Evolutionary conservation across 2,113 vertebrate genomes (phyloP), one percentile per base, ranked within the genome.

Genomic region (Oceanites oceanicus): DNA sequence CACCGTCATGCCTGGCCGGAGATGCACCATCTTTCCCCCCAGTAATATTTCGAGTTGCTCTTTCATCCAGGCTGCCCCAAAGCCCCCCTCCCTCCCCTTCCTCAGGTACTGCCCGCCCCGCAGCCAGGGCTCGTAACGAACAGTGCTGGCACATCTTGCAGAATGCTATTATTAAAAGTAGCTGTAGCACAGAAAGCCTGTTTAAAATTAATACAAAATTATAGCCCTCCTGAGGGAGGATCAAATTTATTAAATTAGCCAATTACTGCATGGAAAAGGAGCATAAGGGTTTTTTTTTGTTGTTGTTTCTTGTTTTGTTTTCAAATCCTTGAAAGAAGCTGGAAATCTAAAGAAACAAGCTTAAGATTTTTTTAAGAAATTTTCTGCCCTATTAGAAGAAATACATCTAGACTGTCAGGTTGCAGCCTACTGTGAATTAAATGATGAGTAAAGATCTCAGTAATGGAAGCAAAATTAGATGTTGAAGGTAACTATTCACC

Each of bases 261-360:
- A 56, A 36, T 83, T 62, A 56, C 49, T 86, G 72, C 21, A 21
- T 61, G 65, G 45, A 63, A 40, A 73, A 47, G 65, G 49, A 32
- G 15, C 59, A 30, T 0, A 2, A 65, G 56, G 56, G 62, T 25
- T 1, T 29, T 63, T 5, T 63, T 62, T 55, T 77, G 44, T 68
- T 88, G 70, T 62, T 73, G 45, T 38, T 94, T 59, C 56, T 88
- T 53, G 50, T 29, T 89, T 85, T 75, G 50, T 42, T 89, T 80
- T 71, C 40, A 89, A 50, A 96, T 50, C 62, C 67, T 80, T 86
- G 81, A 96, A 86, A 94, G 74, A 94, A 92, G 44, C 21, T 49
- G 44, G 42, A 87, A 83, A 80, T 53, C 80, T 29, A 73, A 90
- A 47, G 56, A 75, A 78, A 42, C 7, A 17, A 0, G 3, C 25